Conservation (phyloP, 2,797 vertebrate genomes). For the Eurystomus glaucurus region DNA sequence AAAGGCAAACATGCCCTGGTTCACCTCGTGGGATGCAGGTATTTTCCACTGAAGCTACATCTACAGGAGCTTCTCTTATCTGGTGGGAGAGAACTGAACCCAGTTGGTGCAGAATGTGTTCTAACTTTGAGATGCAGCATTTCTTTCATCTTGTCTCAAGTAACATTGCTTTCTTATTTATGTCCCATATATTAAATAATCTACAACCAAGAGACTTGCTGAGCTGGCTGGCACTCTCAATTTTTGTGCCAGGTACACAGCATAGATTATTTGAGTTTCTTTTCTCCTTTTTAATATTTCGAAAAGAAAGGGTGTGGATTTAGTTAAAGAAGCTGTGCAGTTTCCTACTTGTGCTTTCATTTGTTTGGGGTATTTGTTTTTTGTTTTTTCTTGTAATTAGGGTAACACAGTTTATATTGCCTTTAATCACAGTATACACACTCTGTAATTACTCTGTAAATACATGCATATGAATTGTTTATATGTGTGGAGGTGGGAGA, state of each 20-base stretch:
- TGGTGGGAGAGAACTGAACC: not conserved
- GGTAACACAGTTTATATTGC: slow-evolving; percentile 68
- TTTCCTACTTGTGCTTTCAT: slow-evolving; percentile 13
- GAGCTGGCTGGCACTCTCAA: not conserved
- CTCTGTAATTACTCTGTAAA: slow-evolving; percentile 75
- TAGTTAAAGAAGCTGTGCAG: not conserved
- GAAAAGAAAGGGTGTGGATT: not conserved
- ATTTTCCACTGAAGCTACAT: not conserved
- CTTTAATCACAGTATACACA: slow-evolving; percentile 65
- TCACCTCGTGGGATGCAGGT: not conserved
- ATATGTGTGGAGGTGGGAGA: slow-evolving; percentile 51
- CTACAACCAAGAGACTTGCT: slow-evolving; percentile 21
- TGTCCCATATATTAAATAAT: slow-evolving; percentile 60
- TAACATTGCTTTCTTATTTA: slow-evolving; percentile 54
- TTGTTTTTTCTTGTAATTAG: slow-evolving; percentile 59
- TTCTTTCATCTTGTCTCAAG: slow-evolving; percentile 55
- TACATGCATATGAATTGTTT: slow-evolving; percentile 70
- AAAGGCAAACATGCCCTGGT: not conserved
- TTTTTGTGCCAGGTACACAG: slow-evolving; percentile 15
- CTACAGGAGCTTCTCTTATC: not conserved
- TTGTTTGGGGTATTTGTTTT: slow-evolving; percentile 26
- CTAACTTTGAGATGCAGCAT: not conserved
- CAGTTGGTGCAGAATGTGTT: not conserved
- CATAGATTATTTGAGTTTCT: not conserved
- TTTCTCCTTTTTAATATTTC: not conserved